phyloP scores from a whole-genome alignment of 2,113 vertebrate species.

The Hippocampus abdominalis region DNA sequence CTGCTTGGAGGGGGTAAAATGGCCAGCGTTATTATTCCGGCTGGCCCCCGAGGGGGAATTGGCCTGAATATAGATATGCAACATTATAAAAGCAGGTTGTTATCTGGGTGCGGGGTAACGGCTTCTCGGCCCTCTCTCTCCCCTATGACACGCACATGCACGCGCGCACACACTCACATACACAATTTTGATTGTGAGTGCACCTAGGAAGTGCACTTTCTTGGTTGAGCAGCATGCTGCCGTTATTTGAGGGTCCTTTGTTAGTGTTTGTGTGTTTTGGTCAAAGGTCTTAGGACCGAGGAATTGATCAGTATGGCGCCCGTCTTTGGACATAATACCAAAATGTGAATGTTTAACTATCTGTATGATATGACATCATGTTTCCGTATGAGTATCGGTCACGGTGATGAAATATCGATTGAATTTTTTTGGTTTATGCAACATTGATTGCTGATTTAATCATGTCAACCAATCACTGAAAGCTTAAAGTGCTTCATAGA shows the following conservation, averaged over 20 bases:
- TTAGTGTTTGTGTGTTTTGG: conserved; percentile 32
- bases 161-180: conserved; percentile 10
- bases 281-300: conserved; percentile 22
- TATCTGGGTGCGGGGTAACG: conserved; percentile 71
- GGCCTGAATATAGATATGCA: conserved; percentile 77
- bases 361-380: no score
- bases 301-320: no score
- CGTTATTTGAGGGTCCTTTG: conserved; percentile 45
- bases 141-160: conserved; percentile 9
- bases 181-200: conserved; percentile 15
- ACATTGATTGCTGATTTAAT: background rate
- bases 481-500: background rate
- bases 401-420: background rate
- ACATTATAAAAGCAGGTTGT: conserved; percentile 75
- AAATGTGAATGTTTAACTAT: no score
- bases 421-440: background rate
- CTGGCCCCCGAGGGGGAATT: conserved; percentile 69
- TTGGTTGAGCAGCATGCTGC: conserved; percentile 36
- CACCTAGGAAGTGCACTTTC: conserved; percentile 36
- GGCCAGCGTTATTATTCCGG: conserved; percentile 71
- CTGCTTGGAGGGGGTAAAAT: conserved; percentile 67
- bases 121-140: conserved; percentile 63
- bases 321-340: no score
- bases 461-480: background rate
- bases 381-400: background rate